phyloP scores from a whole-genome alignment of 2,113 vertebrate genomes.

The Smithornis capensis region DNA sequence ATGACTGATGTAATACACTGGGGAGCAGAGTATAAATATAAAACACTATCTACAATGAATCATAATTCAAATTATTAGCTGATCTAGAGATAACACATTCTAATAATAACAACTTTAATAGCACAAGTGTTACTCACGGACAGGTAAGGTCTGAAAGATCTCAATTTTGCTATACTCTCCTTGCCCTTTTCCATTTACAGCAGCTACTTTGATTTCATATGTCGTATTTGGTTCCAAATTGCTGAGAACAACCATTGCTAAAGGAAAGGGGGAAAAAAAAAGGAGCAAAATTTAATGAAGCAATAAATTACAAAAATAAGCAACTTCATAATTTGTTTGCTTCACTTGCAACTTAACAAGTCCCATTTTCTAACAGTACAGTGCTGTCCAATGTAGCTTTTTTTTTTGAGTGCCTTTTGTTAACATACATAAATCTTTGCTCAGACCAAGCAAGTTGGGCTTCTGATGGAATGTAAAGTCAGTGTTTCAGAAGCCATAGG shows the following conservation, averaged over 20 bases:
- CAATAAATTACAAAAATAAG: background rate
- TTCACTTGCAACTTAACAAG: background rate
- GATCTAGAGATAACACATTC: background rate
- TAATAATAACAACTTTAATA: background rate
- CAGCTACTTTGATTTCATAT: conserved; percentile 93
- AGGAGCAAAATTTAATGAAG: background rate
- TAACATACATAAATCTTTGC: background rate
- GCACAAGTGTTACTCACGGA: conserved; percentile 82
- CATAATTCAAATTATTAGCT: background rate
- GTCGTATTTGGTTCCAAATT: conserved; percentile 96
- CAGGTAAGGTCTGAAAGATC: conserved; percentile 93
- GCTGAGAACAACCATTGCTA: conserved; percentile 89
- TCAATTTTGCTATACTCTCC: conserved; percentile 95
- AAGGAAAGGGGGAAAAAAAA: background rate
- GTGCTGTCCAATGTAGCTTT: background rate
- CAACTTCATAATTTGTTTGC: background rate
- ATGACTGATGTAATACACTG: background rate
- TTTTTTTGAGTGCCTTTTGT: background rate
- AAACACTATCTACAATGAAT: background rate
- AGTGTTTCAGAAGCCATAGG: background rate
- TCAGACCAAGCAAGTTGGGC: background rate
- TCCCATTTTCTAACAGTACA: background rate
- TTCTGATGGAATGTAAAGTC: background rate
- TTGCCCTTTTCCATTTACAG: conserved; percentile 96
- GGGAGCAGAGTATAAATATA: background rate